Percentiles rank a stretch among this genome's conserved stretches.
These are phyloP conservation scores for Archegozetes longisetosus DNA, from an alignment of 1,140 invertebrate species.

Conservation along the genomic window DNA sequence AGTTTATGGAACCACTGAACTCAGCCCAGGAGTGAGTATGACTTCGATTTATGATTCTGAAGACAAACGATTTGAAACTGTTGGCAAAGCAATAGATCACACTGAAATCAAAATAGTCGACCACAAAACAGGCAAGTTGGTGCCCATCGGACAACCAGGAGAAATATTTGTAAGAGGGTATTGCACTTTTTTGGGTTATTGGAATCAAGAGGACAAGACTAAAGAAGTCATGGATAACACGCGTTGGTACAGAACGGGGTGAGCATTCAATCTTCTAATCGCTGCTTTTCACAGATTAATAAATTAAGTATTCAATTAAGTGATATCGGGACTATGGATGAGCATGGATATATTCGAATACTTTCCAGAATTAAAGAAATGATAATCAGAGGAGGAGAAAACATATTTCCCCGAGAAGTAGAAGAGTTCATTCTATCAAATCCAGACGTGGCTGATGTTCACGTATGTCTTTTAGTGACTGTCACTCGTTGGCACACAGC, in stretches of 20 bases:
- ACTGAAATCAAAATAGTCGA: constrained; percentile 60
- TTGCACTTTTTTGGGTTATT: constrained; percentile 63
- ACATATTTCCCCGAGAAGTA: constrained; percentile 28
- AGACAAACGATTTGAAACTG: constrained; percentile 47
- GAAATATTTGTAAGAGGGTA: constrained; percentile 71
- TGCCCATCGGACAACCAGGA: constrained; percentile 56
- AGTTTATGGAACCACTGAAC: constrained; percentile 76
- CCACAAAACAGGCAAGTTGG: constrained; percentile 40
- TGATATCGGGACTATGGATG: background rate
- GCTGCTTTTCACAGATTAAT: background rate
- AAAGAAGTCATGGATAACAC: constrained; percentile 47
- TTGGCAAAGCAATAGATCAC: constrained; percentile 60
- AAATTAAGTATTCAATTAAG: constrained; percentile 25
- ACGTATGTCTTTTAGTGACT: constrained; percentile 8
- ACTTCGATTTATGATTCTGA: constrained; percentile 45
- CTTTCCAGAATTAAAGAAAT: constrained; percentile 37
- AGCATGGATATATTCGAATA: constrained; percentile 33
- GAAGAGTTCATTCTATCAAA: constrained; percentile 16
- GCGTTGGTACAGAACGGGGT: constrained; percentile 68
- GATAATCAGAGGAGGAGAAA: constrained; percentile 40
- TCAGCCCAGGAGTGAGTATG: constrained; percentile 51
- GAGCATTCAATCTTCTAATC: background rate
- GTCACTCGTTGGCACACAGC: background rate
- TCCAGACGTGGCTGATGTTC: constrained; percentile 12
- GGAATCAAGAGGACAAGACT: constrained; percentile 62